phyloP scores from a whole-genome alignment of 2,888 invertebrate genomes.

The Tinea trinotella region DNA sequence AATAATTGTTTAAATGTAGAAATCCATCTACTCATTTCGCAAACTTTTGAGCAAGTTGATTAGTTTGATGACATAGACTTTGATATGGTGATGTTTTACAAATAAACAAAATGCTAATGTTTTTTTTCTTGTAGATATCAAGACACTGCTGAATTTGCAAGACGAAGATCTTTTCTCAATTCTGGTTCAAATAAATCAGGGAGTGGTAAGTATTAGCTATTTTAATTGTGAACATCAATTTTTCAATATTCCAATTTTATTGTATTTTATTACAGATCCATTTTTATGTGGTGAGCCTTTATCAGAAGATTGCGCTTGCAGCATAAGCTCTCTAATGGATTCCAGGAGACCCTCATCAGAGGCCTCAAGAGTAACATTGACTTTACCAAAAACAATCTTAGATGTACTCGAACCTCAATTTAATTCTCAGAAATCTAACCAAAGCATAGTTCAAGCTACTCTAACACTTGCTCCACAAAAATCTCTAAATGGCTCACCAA shows the following conservation, averaged over 20 bases:
- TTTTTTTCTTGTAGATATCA: constrained; percentile 71
- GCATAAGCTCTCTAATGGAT: constrained; percentile 76
- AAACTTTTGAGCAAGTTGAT: no score
- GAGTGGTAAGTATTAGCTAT: constrained; percentile 64
- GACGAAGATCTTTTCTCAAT: constrained; percentile 74
- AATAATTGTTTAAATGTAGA: no score
- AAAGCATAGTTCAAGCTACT: constrained; percentile 75
- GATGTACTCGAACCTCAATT: constrained; percentile 73
- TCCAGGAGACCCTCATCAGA: constrained; percentile 73
- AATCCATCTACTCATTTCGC: no score
- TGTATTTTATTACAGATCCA: constrained; percentile 52
- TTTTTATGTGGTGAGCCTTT: constrained; percentile 65
- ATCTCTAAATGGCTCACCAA: constrained; percentile 58
- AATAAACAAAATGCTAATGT: not conserved
- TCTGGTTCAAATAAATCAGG: constrained; percentile 71
- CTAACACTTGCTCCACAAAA: constrained; percentile 75
- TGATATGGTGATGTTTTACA: no score
- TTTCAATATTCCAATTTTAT: not conserved
- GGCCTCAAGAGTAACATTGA: constrained; percentile 68
- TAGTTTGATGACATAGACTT: no score
- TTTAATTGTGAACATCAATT: not conserved
- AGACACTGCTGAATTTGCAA: constrained; percentile 79
- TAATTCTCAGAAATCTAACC: constrained; percentile 57
- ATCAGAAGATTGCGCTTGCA: constrained; percentile 78
- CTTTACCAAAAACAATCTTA: constrained; percentile 65